A percentile compares a stretch with the other conserved stretches of the same genome.
These are phyloP conservation scores for Lissonota sp. DNA, from an alignment of 2,888 invertebrate species.

Conservation along the genomic window DNA sequence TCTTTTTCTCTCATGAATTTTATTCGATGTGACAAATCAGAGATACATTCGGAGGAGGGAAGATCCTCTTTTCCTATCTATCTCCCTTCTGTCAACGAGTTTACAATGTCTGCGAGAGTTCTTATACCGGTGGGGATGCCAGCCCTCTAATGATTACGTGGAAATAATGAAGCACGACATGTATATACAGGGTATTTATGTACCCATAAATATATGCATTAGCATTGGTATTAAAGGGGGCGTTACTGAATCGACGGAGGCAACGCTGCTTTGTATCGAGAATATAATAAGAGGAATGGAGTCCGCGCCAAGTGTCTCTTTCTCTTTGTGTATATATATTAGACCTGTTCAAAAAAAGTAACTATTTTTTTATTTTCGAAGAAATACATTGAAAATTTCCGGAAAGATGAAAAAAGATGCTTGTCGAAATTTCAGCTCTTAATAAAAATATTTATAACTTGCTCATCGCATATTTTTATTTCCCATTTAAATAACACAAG, in stretches of 20 bases:
- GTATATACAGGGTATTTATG: background rate
- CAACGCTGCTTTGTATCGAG: conserved; percentile 58
- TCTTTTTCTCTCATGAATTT: conserved; percentile 1
- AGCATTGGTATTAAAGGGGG: conserved; percentile 73
- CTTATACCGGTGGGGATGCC: conserved; percentile 67
- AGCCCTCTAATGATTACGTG: conserved; percentile 74
- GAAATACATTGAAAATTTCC: too few relatives aligned
- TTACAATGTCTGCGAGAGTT: background rate
- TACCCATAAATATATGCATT: background rate
- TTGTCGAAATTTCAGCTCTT: too few relatives aligned
- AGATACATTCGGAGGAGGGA: conserved; percentile 31
- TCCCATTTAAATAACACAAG: too few relatives aligned
- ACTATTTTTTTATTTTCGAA: too few relatives aligned
- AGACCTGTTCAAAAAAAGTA: too few relatives aligned
- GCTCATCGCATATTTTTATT: too few relatives aligned
- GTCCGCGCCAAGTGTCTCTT: conserved; percentile 41
- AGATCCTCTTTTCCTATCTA: conserved; percentile 9
- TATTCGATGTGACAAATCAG: conserved; percentile 18
- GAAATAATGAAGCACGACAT: conserved; percentile 81
- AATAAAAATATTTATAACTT: too few relatives aligned
- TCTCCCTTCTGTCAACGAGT: conserved; percentile 36
- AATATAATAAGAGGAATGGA: conserved; percentile 62
- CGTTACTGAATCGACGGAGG: conserved; percentile 68
- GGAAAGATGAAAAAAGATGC: too few relatives aligned
- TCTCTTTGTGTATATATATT: too few relatives aligned